Evolutionary conservation across 1,140 invertebrate species (phyloP).

Genomic region (Drosophila parvula): DNA sequence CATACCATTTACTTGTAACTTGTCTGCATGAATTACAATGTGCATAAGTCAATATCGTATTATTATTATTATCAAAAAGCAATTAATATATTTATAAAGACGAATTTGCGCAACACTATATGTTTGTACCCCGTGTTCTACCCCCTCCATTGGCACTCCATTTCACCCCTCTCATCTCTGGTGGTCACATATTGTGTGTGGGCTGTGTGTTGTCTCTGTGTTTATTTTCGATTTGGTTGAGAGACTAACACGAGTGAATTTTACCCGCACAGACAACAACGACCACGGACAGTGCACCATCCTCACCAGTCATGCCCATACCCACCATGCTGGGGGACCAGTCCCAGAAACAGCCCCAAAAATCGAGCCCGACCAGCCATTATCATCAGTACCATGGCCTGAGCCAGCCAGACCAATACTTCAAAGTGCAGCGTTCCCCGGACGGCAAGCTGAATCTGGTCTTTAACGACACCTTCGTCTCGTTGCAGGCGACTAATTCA

Average conservation of each 20-base stretch:
- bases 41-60: too few relatives aligned
- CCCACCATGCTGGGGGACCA: conserved; percentile 44
- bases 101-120: neutral
- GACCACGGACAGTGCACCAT: conserved; percentile 68
- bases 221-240: conserved; percentile 26
- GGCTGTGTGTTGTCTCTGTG: conserved; percentile 55
- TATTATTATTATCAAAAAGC: too few relatives aligned
- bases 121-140: neutral
- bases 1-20: too few relatives aligned
- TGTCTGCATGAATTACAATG: too few relatives aligned
- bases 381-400: conserved; percentile 76
- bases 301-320: conserved; percentile 72
- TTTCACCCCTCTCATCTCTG: conserved; percentile 9
- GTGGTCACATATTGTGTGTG: conserved; percentile 20
- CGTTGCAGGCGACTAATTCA: conserved; percentile 55
- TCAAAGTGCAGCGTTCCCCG: conserved; percentile 82
- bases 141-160: conserved; percentile 8
- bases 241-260: conserved; percentile 62
- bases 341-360: conserved; percentile 29
- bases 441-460: conserved; percentile 82
- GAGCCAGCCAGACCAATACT: conserved; percentile 68
- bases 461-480: conserved; percentile 78
- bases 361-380: conserved; percentile 42
- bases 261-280: conserved; percentile 74
- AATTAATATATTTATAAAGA: neutral